These are phyloP conservation scores for Zaprionus vittiger DNA, from an alignment of 1,140 invertebrate genomes.

Conservation along the genomic window DNA sequence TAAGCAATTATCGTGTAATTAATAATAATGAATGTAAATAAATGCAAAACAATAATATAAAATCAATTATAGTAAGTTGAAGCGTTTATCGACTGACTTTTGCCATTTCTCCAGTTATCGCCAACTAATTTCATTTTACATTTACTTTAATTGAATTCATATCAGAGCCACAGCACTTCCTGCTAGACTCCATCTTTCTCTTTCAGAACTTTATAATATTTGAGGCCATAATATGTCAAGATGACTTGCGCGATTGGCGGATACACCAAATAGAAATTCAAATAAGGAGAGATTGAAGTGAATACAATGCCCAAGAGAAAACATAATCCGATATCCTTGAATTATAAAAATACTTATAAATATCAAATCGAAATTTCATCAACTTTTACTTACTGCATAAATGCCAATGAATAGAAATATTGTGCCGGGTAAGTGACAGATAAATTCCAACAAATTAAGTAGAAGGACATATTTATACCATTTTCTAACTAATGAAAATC, in stretches of 20 bases:
- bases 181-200: background rate
- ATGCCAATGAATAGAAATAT: constrained; percentile 14
- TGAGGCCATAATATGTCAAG: background rate
- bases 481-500: too few species aligned
- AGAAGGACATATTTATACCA: too few species aligned
- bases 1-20: background rate
- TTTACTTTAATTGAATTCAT: background rate
- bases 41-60: background rate
- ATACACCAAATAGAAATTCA: background rate
- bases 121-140: background rate
- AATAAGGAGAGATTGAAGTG: constrained; percentile 5
- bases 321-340: background rate
- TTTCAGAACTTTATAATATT: background rate
- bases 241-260: background rate
- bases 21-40: constrained; percentile 24
- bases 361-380: background rate
- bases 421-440: background rate
- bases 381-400: constrained; percentile 9
- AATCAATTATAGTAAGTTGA: background rate
- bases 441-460: background rate
- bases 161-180: background rate
- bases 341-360: background rate
- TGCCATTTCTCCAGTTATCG: too few species aligned
- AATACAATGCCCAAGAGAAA: background rate
- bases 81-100: too few species aligned